Evolutionary conservation across 2,888 invertebrate genomes (phyloP), one percentile per base, ranked within the genome.

Genomic region (Pseudococcus viburni): DNA sequence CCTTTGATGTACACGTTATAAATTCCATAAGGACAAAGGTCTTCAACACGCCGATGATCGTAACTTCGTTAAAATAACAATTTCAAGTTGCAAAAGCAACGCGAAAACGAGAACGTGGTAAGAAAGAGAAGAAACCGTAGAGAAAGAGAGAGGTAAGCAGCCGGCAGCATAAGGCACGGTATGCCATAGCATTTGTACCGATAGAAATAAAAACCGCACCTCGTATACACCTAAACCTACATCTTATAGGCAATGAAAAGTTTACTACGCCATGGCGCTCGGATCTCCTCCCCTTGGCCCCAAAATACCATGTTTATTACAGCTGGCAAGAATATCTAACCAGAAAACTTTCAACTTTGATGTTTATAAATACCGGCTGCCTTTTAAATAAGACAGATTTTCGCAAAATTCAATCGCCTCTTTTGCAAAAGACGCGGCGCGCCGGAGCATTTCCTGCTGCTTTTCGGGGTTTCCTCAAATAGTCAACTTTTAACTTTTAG

Each of bases 381-480:
- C 77, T 77, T 77, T 77, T 77, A 42, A 77, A 77, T 77, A 77
- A 77, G 77, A 77, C 77, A 77, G 77, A 77, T 77, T 77, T 77
- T 77, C 33, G 77, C 68, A 77, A 77, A 77, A 77, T 77, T 77
- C 77, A 77, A 77, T 77, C 77, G 77, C 77, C 77, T 77, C 42
- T 33, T 42, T 77, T 42, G 77, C 68, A 68, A 68, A 68, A 68
- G 22, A 26, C 26, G 26, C 55, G n/a, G 55, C n/a, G 51, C 51
- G 51, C 12, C 15, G 55, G 26, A 39, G 77, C 26, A 26, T 42
- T 77, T 77, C 77, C n/a, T 22, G 26, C 26, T 68, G 68, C 12
- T 77, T 77, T 39, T 39, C 15, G 77, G 17, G 3, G 17, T 77
- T 42, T 42, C 42, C 68, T 17, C 33, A 77, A 33, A 77, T 42